Conservation (phyloP, 2,888 invertebrate genomes). For the Cataglyphis rosenhaueri region DNA sequence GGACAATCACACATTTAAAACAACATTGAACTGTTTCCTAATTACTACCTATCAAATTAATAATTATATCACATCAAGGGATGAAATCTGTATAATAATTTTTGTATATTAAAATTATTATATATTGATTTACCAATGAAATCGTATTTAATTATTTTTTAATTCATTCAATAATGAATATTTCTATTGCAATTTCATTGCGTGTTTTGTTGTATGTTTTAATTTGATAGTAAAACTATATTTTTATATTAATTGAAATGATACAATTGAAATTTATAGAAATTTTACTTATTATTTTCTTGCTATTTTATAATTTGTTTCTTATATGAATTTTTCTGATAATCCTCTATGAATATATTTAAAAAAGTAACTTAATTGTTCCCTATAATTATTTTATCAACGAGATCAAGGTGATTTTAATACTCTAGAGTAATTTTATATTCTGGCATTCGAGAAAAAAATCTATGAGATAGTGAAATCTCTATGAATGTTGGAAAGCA, state of each 20-base stretch:
- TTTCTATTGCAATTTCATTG: background rate
- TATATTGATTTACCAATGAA: background rate
- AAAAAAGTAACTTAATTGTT: background rate
- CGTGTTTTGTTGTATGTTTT: background rate
- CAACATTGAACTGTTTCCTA: background rate
- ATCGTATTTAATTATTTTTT: background rate
- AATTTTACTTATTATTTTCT: background rate
- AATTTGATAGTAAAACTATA: background rate
- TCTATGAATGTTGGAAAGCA: constrained; percentile 27
- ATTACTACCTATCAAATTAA: background rate
- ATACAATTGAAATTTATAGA: background rate
- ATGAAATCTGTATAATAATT: background rate
- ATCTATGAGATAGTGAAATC: constrained; percentile 1
- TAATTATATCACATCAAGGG: background rate
- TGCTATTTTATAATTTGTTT: background rate
- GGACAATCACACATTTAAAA: background rate
- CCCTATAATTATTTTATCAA: background rate
- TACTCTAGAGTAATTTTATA: background rate
- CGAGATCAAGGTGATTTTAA: background rate
- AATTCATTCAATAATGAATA: background rate
- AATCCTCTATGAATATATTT: background rate
- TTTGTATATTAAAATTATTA: background rate
- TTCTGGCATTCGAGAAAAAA: background rate
- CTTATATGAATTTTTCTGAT: background rate
- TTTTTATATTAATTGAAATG: constrained; percentile 1